Base-by-base conservation (phyloP, 2,797 vertebrate species). In the Lepidocolaptes lacrymiger region DNA sequence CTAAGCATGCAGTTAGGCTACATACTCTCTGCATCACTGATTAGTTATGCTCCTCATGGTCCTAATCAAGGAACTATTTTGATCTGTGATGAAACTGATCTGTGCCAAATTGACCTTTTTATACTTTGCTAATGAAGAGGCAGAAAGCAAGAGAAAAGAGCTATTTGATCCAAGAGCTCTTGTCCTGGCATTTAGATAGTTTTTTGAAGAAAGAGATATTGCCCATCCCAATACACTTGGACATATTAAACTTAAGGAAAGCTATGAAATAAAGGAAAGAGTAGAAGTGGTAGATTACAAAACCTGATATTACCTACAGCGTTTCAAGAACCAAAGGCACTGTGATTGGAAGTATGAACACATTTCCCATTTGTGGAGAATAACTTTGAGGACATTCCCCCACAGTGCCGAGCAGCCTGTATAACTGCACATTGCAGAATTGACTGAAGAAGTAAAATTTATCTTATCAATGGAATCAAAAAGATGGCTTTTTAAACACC, bases 151-250 rank as follows among this genome's bases (percentile, higher is more conserved):
- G 32, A 52, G 2, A 24, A 63, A 75, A 74, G 18, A 55, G 8
- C 8, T 58, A 44, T 41, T 77, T 73, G 28, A 13, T 83, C 43
- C 24, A 56, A 69, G 37, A 37, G 8, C 11, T 36, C 41, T 88
- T 63, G 9, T 63, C 8, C 24, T 32, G 26, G 34, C 10, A 72
- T 67, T 69, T 56, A 71, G 44, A 11, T 9, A 34, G 11, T 23
- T 83, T 44, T 66, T 19, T 26, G 34, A 75, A 75, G 52, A 64
- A 76, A 24, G 19, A 32, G 39, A 26, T 55, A 36, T 49, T 79
- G 32, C 14, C 26, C 32, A 46, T 48, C 11, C 8, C 0, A 0
- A 55, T n/a, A 36, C 15, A 68, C 8, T 41, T 1, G 0, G 36
- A 19, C 26, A 74, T 51, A 59, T 12, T 74, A 62, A 91, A 21